phyloP scores from a whole-genome alignment of 2,888 invertebrate genomes.

The Eupithecia subumbrata region DNA sequence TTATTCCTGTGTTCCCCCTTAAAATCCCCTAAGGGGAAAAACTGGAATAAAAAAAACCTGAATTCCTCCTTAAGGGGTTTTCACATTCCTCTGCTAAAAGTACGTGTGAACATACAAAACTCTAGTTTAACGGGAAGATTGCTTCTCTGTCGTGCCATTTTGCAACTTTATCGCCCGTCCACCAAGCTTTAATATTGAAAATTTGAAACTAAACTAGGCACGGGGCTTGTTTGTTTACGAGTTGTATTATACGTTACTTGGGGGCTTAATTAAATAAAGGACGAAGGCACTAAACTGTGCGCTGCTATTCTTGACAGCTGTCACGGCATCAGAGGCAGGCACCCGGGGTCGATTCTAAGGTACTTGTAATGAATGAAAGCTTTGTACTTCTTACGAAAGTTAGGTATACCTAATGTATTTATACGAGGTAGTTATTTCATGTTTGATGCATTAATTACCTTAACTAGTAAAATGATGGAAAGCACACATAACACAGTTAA shows the following conservation, averaged over 20 bases:
- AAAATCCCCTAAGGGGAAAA: too few relatives aligned
- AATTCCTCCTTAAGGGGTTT: too few relatives aligned
- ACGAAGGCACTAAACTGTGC: constrained; percentile 52
- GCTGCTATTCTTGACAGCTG: constrained; percentile 58
- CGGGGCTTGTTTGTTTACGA: constrained; percentile 55
- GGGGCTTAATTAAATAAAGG: constrained; percentile 63
- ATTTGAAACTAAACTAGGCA: constrained; percentile 42
- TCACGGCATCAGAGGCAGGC: constrained; percentile 45
- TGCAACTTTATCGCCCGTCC: neutral
- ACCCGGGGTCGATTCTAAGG: constrained; percentile 19
- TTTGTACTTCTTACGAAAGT: constrained; percentile 18
- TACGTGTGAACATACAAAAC: too few relatives aligned
- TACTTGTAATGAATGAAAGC: neutral
- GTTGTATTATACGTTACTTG: constrained; percentile 58
- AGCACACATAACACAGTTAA: neutral
- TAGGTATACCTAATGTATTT: neutral
- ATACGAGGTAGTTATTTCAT: neutral
- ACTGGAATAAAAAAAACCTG: too few relatives aligned
- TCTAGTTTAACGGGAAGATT: neutral
- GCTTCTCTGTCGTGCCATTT: neutral
- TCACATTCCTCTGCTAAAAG: too few relatives aligned
- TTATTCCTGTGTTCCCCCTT: too few relatives aligned
- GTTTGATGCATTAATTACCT: neutral
- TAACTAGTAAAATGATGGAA: neutral
- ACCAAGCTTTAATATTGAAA: constrained; percentile 6